These are phyloP conservation scores for Oreochromis spilurus DNA, from an alignment of 2,113 vertebrate genomes.

Conservation along the genomic window DNA sequence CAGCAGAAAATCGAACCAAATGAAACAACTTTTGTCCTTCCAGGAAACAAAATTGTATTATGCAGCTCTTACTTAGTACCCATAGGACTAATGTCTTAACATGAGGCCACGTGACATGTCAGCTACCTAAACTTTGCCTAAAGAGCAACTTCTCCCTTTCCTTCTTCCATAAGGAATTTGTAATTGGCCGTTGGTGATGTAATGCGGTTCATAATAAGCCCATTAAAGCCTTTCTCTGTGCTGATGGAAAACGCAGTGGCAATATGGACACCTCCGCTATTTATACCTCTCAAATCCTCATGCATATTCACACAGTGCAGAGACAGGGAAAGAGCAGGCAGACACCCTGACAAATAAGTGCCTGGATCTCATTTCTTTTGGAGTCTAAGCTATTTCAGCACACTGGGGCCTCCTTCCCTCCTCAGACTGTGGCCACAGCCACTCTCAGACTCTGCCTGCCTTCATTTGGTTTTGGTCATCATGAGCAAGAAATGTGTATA, in stretches of 20 bases:
- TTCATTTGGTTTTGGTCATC: slow-evolving; percentile 58
- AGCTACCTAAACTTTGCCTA: slow-evolving; percentile 55
- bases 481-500: neutral
- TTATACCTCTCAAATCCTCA: slow-evolving; percentile 83
- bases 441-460: slow-evolving; percentile 50
- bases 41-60: neutral
- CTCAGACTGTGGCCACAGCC: slow-evolving; percentile 49
- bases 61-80: neutral
- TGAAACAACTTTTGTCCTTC: neutral
- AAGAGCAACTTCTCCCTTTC: slow-evolving; percentile 46
- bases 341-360: slow-evolving; percentile 76
- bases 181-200: slow-evolving; percentile 79
- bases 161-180: slow-evolving; percentile 62
- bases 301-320: slow-evolving; percentile 78
- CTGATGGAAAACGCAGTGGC: slow-evolving; percentile 77
- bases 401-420: slow-evolving; percentile 61
- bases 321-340: slow-evolving; percentile 66
- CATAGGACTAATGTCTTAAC: neutral
- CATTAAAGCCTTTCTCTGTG: slow-evolving; percentile 76
- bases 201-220: slow-evolving; percentile 78
- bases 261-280: slow-evolving; percentile 81
- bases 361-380: slow-evolving; percentile 75
- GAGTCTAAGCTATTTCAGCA: slow-evolving; percentile 68
- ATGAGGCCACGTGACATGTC: slow-evolving; percentile 21
- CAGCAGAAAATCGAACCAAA: neutral